Conservation (phyloP, 2,888 invertebrate genomes). For the Koerneria pararmatus region DNA sequence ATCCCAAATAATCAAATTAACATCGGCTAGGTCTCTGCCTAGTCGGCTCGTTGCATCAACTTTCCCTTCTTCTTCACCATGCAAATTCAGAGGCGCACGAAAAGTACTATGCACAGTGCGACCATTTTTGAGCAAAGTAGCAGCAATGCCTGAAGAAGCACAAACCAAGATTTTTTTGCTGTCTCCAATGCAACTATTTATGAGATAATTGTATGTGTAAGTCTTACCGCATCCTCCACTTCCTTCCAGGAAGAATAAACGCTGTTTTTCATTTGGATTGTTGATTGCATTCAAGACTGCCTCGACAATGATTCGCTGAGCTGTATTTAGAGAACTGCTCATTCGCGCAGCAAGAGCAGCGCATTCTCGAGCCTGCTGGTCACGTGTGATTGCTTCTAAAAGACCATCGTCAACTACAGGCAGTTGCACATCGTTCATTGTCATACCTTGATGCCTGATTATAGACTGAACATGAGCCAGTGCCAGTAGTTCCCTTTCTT, state of each 20-base stretch:
- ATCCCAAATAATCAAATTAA: constrained; percentile 14
- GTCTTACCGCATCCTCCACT: constrained; percentile 25
- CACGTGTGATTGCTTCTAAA: neutral
- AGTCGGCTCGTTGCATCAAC: neutral
- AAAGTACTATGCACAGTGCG: constrained; percentile 7
- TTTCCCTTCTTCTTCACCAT: neutral
- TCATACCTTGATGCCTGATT: neutral
- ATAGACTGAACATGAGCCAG: constrained; percentile 3
- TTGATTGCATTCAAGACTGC: neutral
- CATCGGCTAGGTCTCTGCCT: neutral
- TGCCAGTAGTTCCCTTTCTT: constrained; percentile 3
- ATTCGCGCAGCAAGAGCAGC: neutral
- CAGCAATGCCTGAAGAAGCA: constrained; percentile 24
- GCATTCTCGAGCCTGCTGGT: neutral
- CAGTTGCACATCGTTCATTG: neutral
- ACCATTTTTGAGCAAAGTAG: constrained; percentile 20
- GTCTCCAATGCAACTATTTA: neutral
- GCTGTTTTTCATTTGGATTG: neutral
- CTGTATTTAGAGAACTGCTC: neutral
- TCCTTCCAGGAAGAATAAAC: constrained; percentile 17
- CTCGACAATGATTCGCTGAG: neutral
- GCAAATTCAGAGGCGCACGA: constrained; percentile 3
- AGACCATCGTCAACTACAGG: neutral
- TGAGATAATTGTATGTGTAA: constrained; percentile 15
- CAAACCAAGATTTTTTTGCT: constrained; percentile 5